These are phyloP conservation scores for Eupeodes luniger DNA, from an alignment of 2,888 invertebrate species.

Conservation along the genomic window DNA sequence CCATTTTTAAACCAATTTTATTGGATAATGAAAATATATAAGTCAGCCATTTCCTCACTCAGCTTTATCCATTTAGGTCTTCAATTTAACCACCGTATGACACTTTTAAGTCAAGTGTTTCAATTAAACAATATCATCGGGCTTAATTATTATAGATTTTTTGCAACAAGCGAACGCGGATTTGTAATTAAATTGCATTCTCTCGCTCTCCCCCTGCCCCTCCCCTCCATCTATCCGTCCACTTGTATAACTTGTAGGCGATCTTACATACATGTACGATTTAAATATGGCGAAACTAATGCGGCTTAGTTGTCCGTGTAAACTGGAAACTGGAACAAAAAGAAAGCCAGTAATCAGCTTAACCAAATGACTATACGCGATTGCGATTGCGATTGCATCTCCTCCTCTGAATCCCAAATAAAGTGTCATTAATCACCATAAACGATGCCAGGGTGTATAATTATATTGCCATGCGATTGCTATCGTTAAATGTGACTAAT, in stretches of 20 bases:
- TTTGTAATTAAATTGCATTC: constrained; percentile 67
- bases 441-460: constrained; percentile 35
- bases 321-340: constrained; percentile 47
- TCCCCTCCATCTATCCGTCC: background rate
- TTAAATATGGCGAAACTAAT: background rate
- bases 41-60: background rate
- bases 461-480: constrained; percentile 56
- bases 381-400: constrained; percentile 53
- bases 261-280: background rate
- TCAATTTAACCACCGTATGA: constrained; percentile 52
- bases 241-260: constrained; percentile 17
- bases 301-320: constrained; percentile 42
- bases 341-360: constrained; percentile 55
- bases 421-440: constrained; percentile 58
- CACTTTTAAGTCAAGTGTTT: constrained; percentile 54
- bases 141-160: constrained; percentile 66
- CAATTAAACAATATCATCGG: constrained; percentile 69
- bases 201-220: background rate
- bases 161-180: constrained; percentile 58
- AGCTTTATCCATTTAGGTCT: constrained; percentile 27
- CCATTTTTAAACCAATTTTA: background rate
- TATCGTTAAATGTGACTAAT: constrained; percentile 36
- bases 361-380: constrained; percentile 57
- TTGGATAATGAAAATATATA: constrained; percentile 29
- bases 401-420: constrained; percentile 19